Evolutionary conservation across 2,888 invertebrate species (phyloP).

Genomic region (Cephonodes hylas): DNA sequence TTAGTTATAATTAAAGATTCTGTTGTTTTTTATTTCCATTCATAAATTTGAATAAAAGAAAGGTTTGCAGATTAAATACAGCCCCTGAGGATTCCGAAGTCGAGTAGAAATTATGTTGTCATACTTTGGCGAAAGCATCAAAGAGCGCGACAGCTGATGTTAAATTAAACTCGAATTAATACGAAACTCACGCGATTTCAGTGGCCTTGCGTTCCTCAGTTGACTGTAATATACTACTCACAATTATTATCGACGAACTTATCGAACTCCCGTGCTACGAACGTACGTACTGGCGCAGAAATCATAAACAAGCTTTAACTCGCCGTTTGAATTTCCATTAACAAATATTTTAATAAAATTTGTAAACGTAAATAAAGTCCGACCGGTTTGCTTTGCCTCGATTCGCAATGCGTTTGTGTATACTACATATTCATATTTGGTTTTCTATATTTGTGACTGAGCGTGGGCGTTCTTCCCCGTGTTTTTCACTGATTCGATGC

Average conservation of each 20-base stretch:
- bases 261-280: constrained; percentile 2
- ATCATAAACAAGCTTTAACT: constrained; percentile 2
- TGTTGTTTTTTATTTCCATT: constrained; percentile 9
- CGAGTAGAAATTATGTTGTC: constrained; percentile 12
- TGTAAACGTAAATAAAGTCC: constrained; percentile 22
- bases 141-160: constrained; percentile 20
- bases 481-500: constrained; percentile 43
- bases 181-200: constrained; percentile 20
- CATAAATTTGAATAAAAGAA: not conserved
- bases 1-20: constrained; percentile 22
- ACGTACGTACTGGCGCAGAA: not conserved
- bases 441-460: constrained; percentile 25
- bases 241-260: constrained; percentile 7
- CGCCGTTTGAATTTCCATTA: constrained; percentile 12
- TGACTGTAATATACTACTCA: constrained; percentile 22
- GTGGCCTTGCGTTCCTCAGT: constrained; percentile 28
- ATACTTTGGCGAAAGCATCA: constrained; percentile 27
- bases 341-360: constrained; percentile 23
- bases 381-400: constrained; percentile 16
- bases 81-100: not conserved
- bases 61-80: not conserved
- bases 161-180: constrained; percentile 26
- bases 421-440: constrained; percentile 15
- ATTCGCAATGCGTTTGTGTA: constrained; percentile 19
- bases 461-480: constrained; percentile 30